phyloP scores from a whole-genome alignment of 2,797 vertebrate species.

The Clarias pachynema region DNA sequence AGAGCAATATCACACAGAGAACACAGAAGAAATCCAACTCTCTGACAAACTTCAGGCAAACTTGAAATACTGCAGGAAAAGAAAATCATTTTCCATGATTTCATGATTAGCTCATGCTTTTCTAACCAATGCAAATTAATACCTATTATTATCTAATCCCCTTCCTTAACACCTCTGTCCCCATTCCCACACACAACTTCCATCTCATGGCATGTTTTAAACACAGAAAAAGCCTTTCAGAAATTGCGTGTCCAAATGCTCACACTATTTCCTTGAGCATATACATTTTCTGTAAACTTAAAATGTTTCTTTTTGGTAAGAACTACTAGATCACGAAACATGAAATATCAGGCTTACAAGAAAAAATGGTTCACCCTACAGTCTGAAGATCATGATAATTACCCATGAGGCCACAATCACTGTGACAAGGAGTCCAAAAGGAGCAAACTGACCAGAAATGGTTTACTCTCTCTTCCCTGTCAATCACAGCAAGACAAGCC shows the following conservation, averaged over 20 bases:
- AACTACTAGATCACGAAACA: not conserved
- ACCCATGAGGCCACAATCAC: not conserved
- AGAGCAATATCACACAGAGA: slow-evolving; percentile 10
- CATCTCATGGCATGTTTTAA: not conserved
- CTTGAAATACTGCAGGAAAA: not conserved
- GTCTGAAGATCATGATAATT: not conserved
- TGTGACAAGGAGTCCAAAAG: not conserved
- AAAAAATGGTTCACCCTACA: not conserved
- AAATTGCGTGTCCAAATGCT: not conserved
- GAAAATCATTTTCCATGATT: not conserved
- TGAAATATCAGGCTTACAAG: not conserved
- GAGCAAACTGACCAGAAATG: not conserved
- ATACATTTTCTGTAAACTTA: not conserved
- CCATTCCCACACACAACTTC: not conserved
- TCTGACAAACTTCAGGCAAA: not conserved
- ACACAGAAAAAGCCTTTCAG: not conserved
- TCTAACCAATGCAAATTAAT: not conserved
- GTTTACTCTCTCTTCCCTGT: not conserved
- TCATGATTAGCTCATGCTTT: slow-evolving; percentile 1
- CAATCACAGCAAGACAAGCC: not conserved
- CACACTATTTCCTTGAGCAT: not conserved
- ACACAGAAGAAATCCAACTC: not conserved
- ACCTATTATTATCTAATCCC: not conserved
- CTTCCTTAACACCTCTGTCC: not conserved
- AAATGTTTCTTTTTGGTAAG: not conserved